A percentile compares a stretch with the other conserved stretches of the same genome.
Conservation (phyloP, 2,888 invertebrate genomes). For the Cordylochernes scorpioides region DNA sequence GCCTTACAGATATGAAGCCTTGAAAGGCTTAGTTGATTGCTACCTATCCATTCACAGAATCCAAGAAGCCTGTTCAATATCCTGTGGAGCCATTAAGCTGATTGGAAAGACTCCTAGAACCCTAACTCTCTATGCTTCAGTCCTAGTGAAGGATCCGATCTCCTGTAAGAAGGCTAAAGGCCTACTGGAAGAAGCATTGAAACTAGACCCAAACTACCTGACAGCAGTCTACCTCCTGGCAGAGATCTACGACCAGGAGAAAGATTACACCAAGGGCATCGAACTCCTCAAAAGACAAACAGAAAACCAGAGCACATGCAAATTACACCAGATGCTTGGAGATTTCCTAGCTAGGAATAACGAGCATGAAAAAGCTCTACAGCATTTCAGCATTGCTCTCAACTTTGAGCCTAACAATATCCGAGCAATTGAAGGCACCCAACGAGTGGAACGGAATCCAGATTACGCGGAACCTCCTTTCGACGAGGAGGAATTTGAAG, state of each 20-base stretch:
- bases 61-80: conserved; percentile 42
- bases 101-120: conserved; percentile 42
- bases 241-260: conserved; percentile 35
- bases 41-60: conserved; percentile 38
- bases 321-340: conserved; percentile 36
- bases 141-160: conserved; percentile 35
- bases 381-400: conserved; percentile 37
- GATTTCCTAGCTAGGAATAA: conserved; percentile 34
- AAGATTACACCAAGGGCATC: conserved; percentile 34
- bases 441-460: conserved; percentile 28
- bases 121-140: conserved; percentile 45
- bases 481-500: conserved; percentile 19
- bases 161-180: conserved; percentile 30
- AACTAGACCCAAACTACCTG: conserved; percentile 39
- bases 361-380: conserved; percentile 38
- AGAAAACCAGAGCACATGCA: conserved; percentile 32
- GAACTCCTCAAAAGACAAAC: conserved; percentile 38
- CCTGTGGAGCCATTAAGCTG: conserved; percentile 40
- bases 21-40: conserved; percentile 47
- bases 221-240: conserved; percentile 44
- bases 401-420: conserved; percentile 34
- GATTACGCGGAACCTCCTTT: conserved; percentile 15
- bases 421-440: conserved; percentile 35
- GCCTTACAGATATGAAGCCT: conserved; percentile 40
- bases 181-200: conserved; percentile 41